Evolutionary conservation across 2,888 invertebrate genomes (phyloP).

Genomic region (Spilarctia lutea): DNA sequence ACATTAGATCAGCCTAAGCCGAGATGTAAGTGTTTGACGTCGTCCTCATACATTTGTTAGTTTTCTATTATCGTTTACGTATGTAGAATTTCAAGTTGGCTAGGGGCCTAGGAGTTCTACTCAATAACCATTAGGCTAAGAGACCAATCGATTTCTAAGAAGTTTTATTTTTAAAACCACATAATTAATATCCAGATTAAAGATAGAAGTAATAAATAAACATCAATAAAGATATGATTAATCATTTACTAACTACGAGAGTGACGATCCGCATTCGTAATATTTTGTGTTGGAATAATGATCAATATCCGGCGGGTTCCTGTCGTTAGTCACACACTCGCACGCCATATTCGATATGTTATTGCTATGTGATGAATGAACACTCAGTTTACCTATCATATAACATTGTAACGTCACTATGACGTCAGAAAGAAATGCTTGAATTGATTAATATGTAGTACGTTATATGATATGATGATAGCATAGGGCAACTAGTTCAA

Average conservation of each 20-base stretch:
- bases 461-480: too few relatives aligned
- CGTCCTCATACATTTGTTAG: too few relatives aligned
- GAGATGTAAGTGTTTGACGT: accelerated
- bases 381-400: neutral
- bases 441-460: neutral
- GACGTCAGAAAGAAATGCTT: constrained; percentile 1
- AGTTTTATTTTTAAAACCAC: too few relatives aligned
- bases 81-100: too few relatives aligned
- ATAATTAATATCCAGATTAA: neutral
- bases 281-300: constrained; percentile 3
- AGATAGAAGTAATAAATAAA: neutral
- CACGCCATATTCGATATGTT: neutral
- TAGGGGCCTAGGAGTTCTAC: too few relatives aligned
- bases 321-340: neutral
- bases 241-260: neutral
- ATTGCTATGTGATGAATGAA: constrained; percentile 1
- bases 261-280: neutral
- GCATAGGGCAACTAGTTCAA: too few relatives aligned
- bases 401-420: neutral
- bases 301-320: neutral
- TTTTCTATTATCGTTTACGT: too few relatives aligned
- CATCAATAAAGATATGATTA: neutral
- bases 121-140: too few relatives aligned
- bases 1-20: too few relatives aligned
- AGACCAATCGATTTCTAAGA: too few relatives aligned